Conservation (phyloP, 1,140 invertebrate genomes). For the Halotydeus destructor region DNA sequence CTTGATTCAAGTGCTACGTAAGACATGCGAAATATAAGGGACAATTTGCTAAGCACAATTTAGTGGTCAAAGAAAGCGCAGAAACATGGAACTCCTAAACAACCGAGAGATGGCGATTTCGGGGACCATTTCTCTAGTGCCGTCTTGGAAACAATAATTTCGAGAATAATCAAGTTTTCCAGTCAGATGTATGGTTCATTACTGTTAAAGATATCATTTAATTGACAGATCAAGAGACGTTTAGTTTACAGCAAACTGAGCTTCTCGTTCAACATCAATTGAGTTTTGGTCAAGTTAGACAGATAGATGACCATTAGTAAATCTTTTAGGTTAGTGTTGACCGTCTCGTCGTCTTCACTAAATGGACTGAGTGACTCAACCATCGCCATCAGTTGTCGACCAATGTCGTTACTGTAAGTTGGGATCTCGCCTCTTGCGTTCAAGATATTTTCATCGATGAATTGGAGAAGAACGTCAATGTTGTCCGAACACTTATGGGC, state of each 20-base stretch:
- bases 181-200: too few species aligned
- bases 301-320: conserved; percentile 86
- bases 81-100: too few species aligned
- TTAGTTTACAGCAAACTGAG: conserved; percentile 28
- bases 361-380: conserved; percentile 17
- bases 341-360: conserved; percentile 9
- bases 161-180: too few species aligned
- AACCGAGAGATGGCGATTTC: too few species aligned
- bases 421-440: conserved; percentile 4
- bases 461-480: conserved; percentile 11
- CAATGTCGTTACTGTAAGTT: conserved; percentile 15
- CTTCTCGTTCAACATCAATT: conserved; percentile 85
- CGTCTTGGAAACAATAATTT: too few species aligned
- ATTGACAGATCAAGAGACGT: neutral
- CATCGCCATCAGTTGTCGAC: conserved; percentile 19
- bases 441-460: conserved; percentile 17
- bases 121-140: too few species aligned
- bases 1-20: too few species aligned
- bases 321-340: conserved; percentile 34
- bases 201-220: too few species aligned
- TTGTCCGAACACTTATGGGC: conserved; percentile 9
- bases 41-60: too few species aligned
- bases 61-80: too few species aligned
- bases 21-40: too few species aligned
- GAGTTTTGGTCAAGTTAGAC: conserved; percentile 83